Evolutionary conservation across 2,888 invertebrate species (phyloP), one percentile per base, ranked within the genome.

Genomic region (Cacoxenus indagator): DNA sequence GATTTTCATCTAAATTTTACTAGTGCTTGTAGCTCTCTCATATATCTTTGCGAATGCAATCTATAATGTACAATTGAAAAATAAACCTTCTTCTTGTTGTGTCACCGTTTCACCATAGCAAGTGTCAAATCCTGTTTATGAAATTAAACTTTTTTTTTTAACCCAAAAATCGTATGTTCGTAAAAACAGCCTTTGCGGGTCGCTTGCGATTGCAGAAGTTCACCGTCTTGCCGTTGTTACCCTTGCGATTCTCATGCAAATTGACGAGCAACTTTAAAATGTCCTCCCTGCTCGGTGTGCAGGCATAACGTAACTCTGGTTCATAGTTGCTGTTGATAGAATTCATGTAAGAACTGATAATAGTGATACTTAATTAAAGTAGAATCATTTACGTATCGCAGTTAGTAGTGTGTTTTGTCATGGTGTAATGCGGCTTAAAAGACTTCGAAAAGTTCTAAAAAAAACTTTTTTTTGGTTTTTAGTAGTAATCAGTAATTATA

Each of bases 191-290:
- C 69, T 90, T 88, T 9, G 92, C 91, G 0, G 91, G 91, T 75
- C 91, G 89, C 76, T 90, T 90, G 69, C 91, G 88, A 83, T 92
- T 92, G 85, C 92, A 92, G 85, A 92, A 92, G 76, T 90, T 90
- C 24, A 92, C 90, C n/a, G 90, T 89, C 81, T 90, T 90, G 69
- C 87, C 86, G 67, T 87, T 86, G 74, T 88, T 88, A 1, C 91
- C 92, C 72, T 90, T 90, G 29, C 90, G 90, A 67, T 91, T 90
- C 74, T 91, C 91, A 81, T 92, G 92, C 5, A 92, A 85, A 51
- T 91, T 91, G 11, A 91, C 89, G 69, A 92, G 78, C 2, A 92
- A 85, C 75, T 91, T 90, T 78, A 90, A 90, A 48, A 92, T 90
- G 79, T 92, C 92, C 76, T 91, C 90, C 77, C 90, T 90, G 68